Base-by-base conservation (phyloP, 2,113 vertebrate genomes). In the Saguinus imperator region DNA sequence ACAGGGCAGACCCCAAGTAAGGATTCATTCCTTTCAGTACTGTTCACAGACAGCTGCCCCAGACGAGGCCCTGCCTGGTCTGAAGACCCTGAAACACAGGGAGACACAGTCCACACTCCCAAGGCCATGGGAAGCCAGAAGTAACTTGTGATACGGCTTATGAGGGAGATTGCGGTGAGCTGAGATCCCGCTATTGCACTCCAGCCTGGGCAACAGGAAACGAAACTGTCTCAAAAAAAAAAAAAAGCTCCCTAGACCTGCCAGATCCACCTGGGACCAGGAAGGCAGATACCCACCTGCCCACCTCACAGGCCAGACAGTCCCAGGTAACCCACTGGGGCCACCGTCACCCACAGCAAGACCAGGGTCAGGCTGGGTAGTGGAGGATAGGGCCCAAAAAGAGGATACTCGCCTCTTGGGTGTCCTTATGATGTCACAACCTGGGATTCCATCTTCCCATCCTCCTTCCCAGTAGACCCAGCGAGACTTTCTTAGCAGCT, bases 171-270 rank as follows among this genome's bases (percentile, higher is more conserved):
- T 61, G 58, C 10, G 11, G 58, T 61, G 23, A 61, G 10, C 58
- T 0, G 10, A 61, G 58, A 61, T 61, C 10, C 1, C 0, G 3
- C 4, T 25, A 61, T 4, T 61, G 58, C 25, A 25, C 9, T 61
- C 57, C 58, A 11, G 58, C 23, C 58, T 27, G 25, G 23, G 58
- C 58, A 61, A 61, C 11, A 61, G 25, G 25, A 27, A 25, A 50
- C 10, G 4, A 61, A 61, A 61, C 25, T 25, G 25, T 5, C 58
- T 61, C 58, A 61, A 25, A 61, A 27, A 25, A n/a, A n/a, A n/a
- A 61, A 10, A 27, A 43, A 58, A 55, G 61, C 21, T 37, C 55
- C 82, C 75, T 57, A 68, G 45, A 48, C 66, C 66, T 85, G 52
- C 58, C 72, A 52, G 64, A 55, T 73, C 16, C 64, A 72, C 13